phyloP scores from a whole-genome alignment of 2,113 vertebrate species.

The Clarias batrachus region DNA sequence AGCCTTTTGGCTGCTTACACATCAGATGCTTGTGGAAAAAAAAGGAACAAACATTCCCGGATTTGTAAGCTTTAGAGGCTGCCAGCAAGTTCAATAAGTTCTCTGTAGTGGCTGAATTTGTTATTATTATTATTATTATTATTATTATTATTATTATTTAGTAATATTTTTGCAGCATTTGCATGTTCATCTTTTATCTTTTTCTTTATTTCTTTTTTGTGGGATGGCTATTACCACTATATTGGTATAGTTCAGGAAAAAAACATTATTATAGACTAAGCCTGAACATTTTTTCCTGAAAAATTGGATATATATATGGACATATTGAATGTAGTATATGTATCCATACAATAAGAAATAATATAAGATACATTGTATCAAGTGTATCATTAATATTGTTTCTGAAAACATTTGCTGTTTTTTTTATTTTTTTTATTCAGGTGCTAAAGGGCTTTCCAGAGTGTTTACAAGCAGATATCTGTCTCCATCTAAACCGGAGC shows the following conservation, averaged over 20 bases:
- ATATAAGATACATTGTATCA: not conserved
- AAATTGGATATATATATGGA: not conserved
- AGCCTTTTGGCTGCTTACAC: not conserved
- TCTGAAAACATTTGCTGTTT: not conserved
- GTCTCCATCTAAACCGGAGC: slow-evolving; percentile 92
- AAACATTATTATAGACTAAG: not conserved
- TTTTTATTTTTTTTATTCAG: slow-evolving; percentile 63
- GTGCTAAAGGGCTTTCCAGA: slow-evolving; percentile 98
- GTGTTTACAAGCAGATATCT: slow-evolving; percentile 98
- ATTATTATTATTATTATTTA: not conserved
- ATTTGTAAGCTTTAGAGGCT: not conserved
- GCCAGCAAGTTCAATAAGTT: not conserved
- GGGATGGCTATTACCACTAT: not conserved
- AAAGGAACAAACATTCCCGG: slow-evolving; percentile 1
- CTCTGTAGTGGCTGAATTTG: not conserved
- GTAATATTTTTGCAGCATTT: not conserved
- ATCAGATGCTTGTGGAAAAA: not conserved
- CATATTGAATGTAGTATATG: not conserved
- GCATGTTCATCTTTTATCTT: slow-evolving; percentile 10
- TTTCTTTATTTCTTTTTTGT: not conserved
- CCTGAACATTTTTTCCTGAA: not conserved
- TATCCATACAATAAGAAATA: not conserved
- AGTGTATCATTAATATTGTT: not conserved
- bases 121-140: not conserved
- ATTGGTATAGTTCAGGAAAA: too few species aligned